Base-by-base conservation (phyloP, 2,888 invertebrate genomes). In the Scaeva pyrastri region DNA sequence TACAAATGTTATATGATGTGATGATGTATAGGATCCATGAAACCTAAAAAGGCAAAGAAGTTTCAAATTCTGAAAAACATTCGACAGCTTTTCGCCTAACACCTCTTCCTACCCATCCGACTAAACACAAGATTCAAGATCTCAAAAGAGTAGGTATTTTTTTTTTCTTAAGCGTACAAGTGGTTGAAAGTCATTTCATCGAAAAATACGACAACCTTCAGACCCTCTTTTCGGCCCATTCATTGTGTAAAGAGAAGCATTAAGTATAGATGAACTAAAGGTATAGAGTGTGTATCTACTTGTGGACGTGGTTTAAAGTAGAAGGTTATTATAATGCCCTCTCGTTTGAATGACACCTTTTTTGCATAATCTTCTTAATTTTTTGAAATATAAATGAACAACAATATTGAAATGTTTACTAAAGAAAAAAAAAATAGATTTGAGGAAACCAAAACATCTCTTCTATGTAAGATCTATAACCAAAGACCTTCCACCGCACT, bases 401-500 rank as follows among this genome's bases (percentile, higher is more conserved):
- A 26, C 58, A 66, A 72, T n/a, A n/a, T 76, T 68, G 66, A 62
- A 66, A 52, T 52, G 16, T 31, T 43, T 31, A 31, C 1, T 50
- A 36, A 12, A 48, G 43, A 11, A 7, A 50, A 21, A 14, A 23
- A 14, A 39, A 45, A 52, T 52, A n/a, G 39, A 52, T 52, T 3
- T 50, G 12, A 23, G 6, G 50, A 50, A 60, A 4, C 16, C 55
- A 71, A 45, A 43, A 50, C 39, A 60, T 19, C 45, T 41, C 16
- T 12, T 16, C 21, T n/a, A 23, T 14, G 16, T 23, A 31, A 14
- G 8, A 31, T 31, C 31, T 31, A n/a, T 31, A 31, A 8, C 36
- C 50, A 75, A 84, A 66, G 79, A 64, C 79, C 19, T 16, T 41
- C 48, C n/a, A n/a, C n/a, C n/a, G 58, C 75, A 60, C 43, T 71